Conservation (phyloP, 2,888 invertebrate species). For the Drosophila flavopinicola region DNA sequence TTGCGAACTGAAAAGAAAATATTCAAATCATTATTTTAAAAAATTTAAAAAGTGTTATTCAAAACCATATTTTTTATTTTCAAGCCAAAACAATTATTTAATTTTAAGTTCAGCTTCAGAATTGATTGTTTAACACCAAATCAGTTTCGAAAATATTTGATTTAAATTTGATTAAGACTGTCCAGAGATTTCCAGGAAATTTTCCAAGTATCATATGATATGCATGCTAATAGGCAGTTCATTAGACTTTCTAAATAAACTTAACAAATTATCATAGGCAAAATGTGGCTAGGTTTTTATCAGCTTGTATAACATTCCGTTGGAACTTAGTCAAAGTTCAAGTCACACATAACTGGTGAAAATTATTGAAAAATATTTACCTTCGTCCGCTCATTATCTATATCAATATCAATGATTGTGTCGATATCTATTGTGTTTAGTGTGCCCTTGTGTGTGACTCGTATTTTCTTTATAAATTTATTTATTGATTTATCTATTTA, state of each 20-base stretch:
- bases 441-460: slow-evolving; percentile 57
- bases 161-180: too few species aligned
- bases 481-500: slow-evolving; percentile 63
- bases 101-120: too few species aligned
- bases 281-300: slow-evolving; percentile 22
- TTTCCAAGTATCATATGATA: slow-evolving; percentile 60
- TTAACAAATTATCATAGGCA: slow-evolving; percentile 25
- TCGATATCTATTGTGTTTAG: slow-evolving; percentile 51
- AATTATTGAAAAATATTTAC: slow-evolving; percentile 66
- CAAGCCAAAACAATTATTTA: neutral
- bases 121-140: too few species aligned
- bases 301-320: slow-evolving; percentile 30
- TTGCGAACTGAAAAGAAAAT: neutral
- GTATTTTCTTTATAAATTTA: slow-evolving; percentile 37
- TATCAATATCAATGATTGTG: slow-evolving; percentile 47
- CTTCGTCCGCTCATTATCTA: slow-evolving; percentile 54
- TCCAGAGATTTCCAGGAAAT: too few species aligned
- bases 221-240: slow-evolving; percentile 22
- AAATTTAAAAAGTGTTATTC: too few species aligned
- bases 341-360: slow-evolving; percentile 32
- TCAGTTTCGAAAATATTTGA: too few species aligned
- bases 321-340: slow-evolving; percentile 30
- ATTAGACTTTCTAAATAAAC: slow-evolving; percentile 34
- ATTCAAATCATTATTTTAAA: neutral
- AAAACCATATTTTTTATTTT: neutral